These are phyloP conservation scores for Caradrina clavipalpis DNA, from an alignment of 2,888 invertebrate species.

Conservation along the genomic window DNA sequence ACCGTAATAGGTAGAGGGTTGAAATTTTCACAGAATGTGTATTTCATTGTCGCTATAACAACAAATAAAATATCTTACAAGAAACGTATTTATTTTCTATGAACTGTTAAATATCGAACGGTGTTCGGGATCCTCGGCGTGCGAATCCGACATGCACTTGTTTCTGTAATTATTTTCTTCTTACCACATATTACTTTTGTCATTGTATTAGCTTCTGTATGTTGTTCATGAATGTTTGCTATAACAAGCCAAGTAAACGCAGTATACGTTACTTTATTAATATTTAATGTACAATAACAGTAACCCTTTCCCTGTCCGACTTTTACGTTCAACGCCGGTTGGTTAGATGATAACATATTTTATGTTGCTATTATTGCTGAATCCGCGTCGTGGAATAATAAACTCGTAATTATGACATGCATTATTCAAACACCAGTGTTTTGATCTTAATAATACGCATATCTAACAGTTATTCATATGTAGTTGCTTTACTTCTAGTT, in stretches of 20 bases:
- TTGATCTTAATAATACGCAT: background rate
- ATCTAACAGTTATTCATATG: background rate
- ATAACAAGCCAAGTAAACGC: background rate
- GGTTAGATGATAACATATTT: conserved; percentile 17
- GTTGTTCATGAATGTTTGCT: background rate
- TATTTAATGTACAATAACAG: conserved; percentile 34
- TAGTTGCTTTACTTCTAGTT: background rate
- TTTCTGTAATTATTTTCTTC: background rate
- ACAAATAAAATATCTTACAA: no score
- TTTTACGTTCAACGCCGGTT: conserved; percentile 15
- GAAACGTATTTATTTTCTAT: no score
- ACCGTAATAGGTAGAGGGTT: no score
- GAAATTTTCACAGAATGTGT: no score
- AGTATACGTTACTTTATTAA: conserved; percentile 2
- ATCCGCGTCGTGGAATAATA: conserved; percentile 1
- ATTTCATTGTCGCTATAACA: no score
- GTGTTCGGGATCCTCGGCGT: no score
- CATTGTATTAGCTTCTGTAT: background rate
- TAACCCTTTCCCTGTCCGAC: conserved; percentile 32
- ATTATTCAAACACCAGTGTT: background rate
- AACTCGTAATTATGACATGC: conserved; percentile 20
- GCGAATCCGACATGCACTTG: no score
- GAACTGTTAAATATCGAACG: no score
- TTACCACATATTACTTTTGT: background rate
- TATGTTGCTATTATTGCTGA: conserved; percentile 36